Conservation (phyloP, 2,797 vertebrate genomes). For the Xerus rutilus region DNA sequence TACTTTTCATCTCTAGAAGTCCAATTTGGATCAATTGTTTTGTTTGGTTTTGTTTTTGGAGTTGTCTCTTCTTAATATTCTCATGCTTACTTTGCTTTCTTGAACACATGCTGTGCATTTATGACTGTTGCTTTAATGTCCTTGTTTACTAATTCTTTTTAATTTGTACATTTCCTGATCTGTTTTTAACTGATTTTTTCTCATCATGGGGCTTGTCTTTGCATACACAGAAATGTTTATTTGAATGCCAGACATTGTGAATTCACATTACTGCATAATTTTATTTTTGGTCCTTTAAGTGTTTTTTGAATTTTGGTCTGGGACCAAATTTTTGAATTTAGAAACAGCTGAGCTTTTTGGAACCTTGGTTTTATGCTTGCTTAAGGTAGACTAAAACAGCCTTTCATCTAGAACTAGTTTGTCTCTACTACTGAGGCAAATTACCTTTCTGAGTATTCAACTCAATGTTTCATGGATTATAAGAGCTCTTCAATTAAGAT, state of each 20-base stretch:
- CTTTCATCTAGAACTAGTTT: neutral
- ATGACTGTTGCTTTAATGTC: neutral
- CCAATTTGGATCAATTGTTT: neutral
- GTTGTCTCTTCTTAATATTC: neutral
- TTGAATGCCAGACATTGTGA: neutral
- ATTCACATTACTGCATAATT: neutral
- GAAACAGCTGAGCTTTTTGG: neutral
- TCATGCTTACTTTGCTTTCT: neutral
- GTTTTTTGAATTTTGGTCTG: neutral
- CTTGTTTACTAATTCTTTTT: neutral
- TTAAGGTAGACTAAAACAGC: neutral
- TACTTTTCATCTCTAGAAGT: neutral
- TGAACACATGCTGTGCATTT: neutral
- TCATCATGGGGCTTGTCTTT: neutral
- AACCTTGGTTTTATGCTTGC: neutral
- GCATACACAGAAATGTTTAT: neutral
- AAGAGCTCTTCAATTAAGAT: neutral
- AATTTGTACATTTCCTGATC: neutral
- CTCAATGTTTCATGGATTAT: neutral
- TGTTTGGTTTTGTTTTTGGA: neutral
- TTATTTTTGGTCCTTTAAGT: slow-evolving; percentile 36
- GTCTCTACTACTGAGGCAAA: neutral
- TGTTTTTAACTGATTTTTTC: neutral
- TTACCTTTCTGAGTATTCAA: neutral
- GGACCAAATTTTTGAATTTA: neutral